Percentiles rank a stretch among this genome's conserved stretches.
These are phyloP conservation scores for Phenganax stokvisi DNA, from an alignment of 92 coral and sea anemone genomes.

Conservation along the genomic window DNA sequence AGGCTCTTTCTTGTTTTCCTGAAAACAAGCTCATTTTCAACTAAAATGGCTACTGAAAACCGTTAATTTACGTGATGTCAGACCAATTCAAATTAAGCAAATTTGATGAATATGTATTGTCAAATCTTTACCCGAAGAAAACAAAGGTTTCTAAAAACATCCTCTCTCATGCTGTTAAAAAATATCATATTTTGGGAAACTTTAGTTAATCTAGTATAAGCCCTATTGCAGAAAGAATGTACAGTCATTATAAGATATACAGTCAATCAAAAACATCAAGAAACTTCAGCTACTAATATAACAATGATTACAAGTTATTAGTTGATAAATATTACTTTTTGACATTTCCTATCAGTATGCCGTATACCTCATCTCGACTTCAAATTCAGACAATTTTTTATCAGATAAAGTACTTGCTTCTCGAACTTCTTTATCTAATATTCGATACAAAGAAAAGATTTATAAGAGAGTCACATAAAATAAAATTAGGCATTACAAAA, in stretches of 20 bases:
- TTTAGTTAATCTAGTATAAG: neutral
- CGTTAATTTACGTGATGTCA: too few relatives aligned
- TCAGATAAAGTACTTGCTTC: slow-evolving; percentile 93
- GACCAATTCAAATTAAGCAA: neutral
- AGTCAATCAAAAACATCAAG: too few relatives aligned
- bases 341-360: neutral
- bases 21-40: neutral
- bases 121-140: slow-evolving; percentile 64
- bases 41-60: too few relatives aligned
- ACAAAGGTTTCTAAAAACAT: slow-evolving; percentile 87
- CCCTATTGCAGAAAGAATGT: neutral
- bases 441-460: too few relatives aligned
- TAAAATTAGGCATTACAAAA: neutral
- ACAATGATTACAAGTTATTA: neutral
- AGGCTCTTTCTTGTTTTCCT: slow-evolving; percentile 60
- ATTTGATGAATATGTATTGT: neutral
- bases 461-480: neutral
- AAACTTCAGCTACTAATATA: too few relatives aligned
- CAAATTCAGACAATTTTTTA: slow-evolving; percentile 87
- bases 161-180: slow-evolving; percentile 85
- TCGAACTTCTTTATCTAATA: slow-evolving; percentile 76
- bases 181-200: neutral
- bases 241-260: neutral
- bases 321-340: neutral
- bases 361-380: slow-evolving; percentile 88